Evolutionary conservation across 2,113 vertebrate species (phyloP).

Genomic region (Columba livia): DNA sequence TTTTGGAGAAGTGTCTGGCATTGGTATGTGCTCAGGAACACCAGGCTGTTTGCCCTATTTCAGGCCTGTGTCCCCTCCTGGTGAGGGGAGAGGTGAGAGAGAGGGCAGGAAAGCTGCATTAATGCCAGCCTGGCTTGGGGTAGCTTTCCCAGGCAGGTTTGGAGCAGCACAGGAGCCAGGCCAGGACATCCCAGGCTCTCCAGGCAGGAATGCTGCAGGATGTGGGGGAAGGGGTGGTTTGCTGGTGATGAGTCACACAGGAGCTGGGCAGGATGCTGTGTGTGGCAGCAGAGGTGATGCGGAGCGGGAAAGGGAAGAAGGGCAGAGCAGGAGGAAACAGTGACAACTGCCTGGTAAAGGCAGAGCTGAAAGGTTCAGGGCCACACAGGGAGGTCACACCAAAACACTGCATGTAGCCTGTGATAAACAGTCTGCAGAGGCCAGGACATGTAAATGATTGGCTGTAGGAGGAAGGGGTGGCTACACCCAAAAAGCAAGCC

Average conservation of each 20-base stretch:
- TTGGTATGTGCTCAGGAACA: not conserved
- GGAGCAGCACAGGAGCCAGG: not conserved
- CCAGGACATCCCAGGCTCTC: not conserved
- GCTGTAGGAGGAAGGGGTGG: slow-evolving; percentile 22
- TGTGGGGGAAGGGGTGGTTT: slow-evolving; percentile 17
- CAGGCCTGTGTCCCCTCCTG: not conserved
- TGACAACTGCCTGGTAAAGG: not conserved
- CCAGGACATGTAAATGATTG: slow-evolving; percentile 14
- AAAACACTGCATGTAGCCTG: not conserved
- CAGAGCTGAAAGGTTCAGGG: slow-evolving; percentile 33
- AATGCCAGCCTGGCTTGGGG: not conserved
- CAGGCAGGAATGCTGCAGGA: not conserved
- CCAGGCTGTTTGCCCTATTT: not conserved
- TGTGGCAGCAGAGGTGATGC: slow-evolving; percentile 38
- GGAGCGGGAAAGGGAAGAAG: not conserved
- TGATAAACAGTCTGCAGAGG: not conserved
- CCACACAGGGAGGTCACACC: not conserved
- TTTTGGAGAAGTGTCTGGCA: not conserved
- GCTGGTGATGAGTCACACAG: slow-evolving; percentile 43
- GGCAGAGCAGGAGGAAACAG: slow-evolving; percentile 24
- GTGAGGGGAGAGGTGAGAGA: not conserved
- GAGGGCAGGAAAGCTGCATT: not conserved
- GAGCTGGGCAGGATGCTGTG: slow-evolving; percentile 46
- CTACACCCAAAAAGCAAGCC: slow-evolving; percentile 50
- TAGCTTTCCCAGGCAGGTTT: not conserved